Conservation (phyloP, 2,888 invertebrate genomes). For the Melanostoma mellinum region DNA sequence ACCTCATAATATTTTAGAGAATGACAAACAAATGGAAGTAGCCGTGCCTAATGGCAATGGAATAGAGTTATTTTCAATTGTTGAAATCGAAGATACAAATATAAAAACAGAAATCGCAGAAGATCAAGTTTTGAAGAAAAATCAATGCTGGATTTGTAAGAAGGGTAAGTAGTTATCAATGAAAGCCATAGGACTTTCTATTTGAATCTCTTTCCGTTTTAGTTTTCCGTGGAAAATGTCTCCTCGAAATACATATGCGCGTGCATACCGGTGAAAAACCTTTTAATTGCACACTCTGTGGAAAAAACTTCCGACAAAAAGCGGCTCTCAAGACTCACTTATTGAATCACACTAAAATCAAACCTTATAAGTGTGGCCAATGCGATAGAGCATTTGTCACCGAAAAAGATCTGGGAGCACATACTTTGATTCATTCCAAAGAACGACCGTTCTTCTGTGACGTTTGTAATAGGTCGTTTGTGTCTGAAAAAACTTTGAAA, state of each 20-base stretch:
- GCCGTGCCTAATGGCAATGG: background rate
- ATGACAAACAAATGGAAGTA: background rate
- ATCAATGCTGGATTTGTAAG: slow-evolving; percentile 15
- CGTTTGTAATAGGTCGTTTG: background rate
- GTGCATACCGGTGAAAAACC: slow-evolving; percentile 30
- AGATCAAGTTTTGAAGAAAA: slow-evolving; percentile 14
- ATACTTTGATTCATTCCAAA: slow-evolving; percentile 13
- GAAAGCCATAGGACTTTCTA: background rate
- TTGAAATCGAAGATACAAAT: slow-evolving; percentile 28
- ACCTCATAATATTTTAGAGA: background rate
- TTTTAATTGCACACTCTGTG: slow-evolving; percentile 18
- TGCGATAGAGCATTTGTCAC: slow-evolving; percentile 8
- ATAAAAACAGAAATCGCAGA: slow-evolving; percentile 7
- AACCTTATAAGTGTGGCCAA: slow-evolving; percentile 25
- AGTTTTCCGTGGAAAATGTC: slow-evolving; percentile 33
- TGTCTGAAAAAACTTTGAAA: slow-evolving; percentile 28
- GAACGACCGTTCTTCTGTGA: slow-evolving; percentile 21
- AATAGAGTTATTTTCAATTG: background rate
- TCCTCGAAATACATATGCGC: slow-evolving; percentile 23
- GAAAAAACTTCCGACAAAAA: slow-evolving; percentile 24
- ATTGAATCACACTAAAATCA: slow-evolving; percentile 31
- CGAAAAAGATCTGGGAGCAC: slow-evolving; percentile 14
- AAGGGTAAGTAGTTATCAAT: slow-evolving; percentile 6
- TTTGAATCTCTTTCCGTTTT: background rate
- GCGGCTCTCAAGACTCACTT: slow-evolving; percentile 30